phyloP scores from a whole-genome alignment of 2,888 invertebrate genomes.

The Nebria brevicollis region DNA sequence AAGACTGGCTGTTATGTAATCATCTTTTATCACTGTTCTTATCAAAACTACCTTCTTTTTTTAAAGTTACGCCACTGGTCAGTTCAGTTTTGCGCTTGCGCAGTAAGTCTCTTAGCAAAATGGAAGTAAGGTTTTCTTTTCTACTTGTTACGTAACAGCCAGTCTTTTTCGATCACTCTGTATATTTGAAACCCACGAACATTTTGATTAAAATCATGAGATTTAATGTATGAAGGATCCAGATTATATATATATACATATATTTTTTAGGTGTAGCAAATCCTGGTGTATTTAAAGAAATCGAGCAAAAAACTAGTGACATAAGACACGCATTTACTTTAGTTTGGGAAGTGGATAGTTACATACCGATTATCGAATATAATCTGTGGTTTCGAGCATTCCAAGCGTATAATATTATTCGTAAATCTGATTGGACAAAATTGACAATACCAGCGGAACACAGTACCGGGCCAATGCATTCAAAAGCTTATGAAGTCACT shows the following conservation, averaged over 20 bases:
- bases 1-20: too few relatives aligned
- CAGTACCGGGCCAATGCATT: conserved; percentile 77
- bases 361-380: conserved; percentile 80
- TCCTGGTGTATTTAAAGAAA: conserved; percentile 73
- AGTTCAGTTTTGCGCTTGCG: too few relatives aligned
- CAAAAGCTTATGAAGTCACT: conserved; percentile 77
- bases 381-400: conserved; percentile 71
- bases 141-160: too few relatives aligned
- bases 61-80: too few relatives aligned
- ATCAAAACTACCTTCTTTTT: too few relatives aligned
- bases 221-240: too few relatives aligned
- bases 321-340: conserved; percentile 72
- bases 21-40: too few relatives aligned
- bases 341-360: conserved; percentile 87
- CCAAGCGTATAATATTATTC: conserved; percentile 63
- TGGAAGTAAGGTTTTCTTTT: too few relatives aligned
- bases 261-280: conserved; percentile 71
- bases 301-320: conserved; percentile 63
- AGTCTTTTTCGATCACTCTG: too few relatives aligned
- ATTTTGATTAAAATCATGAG: too few relatives aligned
- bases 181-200: neutral
- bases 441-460: conserved; percentile 76
- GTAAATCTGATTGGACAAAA: conserved; percentile 72
- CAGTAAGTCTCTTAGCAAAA: too few relatives aligned
- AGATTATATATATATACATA: neutral